These are phyloP conservation scores for Coptodon bakossiorum DNA, from an alignment of 2,113 vertebrate species.

Conservation along the genomic window DNA sequence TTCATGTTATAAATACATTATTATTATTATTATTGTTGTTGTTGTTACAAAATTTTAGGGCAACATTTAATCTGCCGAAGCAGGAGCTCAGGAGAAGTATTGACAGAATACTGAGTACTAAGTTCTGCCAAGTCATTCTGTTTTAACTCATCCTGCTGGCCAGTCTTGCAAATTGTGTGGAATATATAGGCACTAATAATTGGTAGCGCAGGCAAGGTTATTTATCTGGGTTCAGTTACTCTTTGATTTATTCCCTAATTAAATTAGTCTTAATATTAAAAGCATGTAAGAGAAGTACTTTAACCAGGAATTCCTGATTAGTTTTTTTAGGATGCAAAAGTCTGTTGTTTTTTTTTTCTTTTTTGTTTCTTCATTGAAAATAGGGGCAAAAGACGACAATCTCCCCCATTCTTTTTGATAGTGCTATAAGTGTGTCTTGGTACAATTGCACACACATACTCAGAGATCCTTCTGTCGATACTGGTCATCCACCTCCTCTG, in stretches of 20 bases:
- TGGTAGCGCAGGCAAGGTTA: neutral
- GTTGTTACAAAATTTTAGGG: neutral
- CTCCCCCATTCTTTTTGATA: neutral
- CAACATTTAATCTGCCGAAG: neutral
- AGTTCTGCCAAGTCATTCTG: neutral
- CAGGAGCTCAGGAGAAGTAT: neutral
- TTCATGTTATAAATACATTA: neutral
- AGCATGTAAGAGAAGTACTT: neutral
- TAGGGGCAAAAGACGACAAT: neutral
- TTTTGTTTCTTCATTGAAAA: neutral
- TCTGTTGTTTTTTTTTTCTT: neutral
- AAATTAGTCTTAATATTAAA: constrained; percentile 1
- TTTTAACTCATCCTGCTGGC: neutral
- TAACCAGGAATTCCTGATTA: neutral
- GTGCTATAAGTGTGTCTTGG: neutral
- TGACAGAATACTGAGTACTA: neutral
- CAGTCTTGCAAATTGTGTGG: neutral
- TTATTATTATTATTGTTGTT: rapidly evolving
- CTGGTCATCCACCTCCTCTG: constrained; percentile 27
- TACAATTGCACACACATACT: neutral
- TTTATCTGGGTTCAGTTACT: neutral
- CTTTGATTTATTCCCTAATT: neutral
- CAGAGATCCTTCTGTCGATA: neutral
- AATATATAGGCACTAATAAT: neutral
- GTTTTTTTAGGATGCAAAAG: neutral